Conservation (phyloP, 2,797 vertebrate genomes). For the Halcyon smyrnensis region DNA sequence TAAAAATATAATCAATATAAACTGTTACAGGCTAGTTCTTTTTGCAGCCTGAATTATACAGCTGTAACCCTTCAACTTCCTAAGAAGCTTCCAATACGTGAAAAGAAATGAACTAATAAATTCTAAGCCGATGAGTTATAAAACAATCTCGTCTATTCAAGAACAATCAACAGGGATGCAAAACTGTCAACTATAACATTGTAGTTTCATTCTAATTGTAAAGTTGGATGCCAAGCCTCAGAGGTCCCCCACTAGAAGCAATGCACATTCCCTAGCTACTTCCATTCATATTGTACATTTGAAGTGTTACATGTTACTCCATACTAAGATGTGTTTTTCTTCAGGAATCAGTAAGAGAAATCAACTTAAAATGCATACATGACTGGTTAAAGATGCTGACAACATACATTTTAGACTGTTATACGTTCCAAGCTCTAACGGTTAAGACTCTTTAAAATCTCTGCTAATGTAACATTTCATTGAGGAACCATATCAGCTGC, state of each 20-base stretch:
- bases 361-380: neutral
- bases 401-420: neutral
- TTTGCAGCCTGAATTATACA: slow-evolving; percentile 36
- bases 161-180: slow-evolving; percentile 44
- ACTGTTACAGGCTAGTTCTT: slow-evolving; percentile 7
- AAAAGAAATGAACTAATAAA: slow-evolving; percentile 45
- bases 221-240: neutral
- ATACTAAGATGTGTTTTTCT: neutral
- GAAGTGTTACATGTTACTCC: neutral
- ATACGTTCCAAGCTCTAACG: neutral
- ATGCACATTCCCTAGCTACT: neutral
- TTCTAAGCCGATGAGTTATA: slow-evolving; percentile 37
- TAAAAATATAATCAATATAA: slow-evolving; percentile 44
- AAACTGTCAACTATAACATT: neutral
- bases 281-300: neutral
- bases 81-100: slow-evolving; percentile 43
- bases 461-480: neutral
- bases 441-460: neutral
- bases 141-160: neutral
- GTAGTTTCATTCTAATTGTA: neutral
- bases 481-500: neutral
- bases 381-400: neutral
- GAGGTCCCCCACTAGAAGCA: neutral
- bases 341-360: neutral
- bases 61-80: slow-evolving; percentile 28